These are phyloP conservation scores for Megatriorchis doriae DNA, from an alignment of 2,113 vertebrate genomes.

Conservation along the genomic window DNA sequence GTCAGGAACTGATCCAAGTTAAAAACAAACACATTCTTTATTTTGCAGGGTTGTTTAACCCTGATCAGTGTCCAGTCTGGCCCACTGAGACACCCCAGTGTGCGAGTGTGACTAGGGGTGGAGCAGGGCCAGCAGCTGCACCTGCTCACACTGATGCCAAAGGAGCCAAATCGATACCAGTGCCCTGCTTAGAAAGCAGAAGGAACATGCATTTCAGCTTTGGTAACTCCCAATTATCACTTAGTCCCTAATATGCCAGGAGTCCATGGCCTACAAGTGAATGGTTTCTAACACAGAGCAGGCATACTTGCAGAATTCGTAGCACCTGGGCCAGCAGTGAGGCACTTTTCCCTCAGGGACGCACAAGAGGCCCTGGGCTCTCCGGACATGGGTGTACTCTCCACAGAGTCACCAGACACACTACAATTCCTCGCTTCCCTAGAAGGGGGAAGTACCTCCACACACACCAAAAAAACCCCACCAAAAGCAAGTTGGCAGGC, in stretches of 20 bases:
- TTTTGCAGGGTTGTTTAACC: background rate
- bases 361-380: background rate
- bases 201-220: background rate
- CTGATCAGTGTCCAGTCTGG: background rate
- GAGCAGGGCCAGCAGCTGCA: background rate
- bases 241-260: background rate
- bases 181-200: background rate
- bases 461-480: background rate
- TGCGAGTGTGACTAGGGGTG: accelerated
- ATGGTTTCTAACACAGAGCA: background rate
- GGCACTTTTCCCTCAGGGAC: background rate
- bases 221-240: background rate
- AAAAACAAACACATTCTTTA: background rate
- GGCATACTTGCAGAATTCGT: accelerated
- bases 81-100: background rate
- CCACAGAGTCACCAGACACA: background rate
- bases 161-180: accelerated
- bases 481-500: background rate
- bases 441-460: background rate
- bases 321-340: background rate
- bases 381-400: background rate
- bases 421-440: background rate
- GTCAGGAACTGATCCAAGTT: background rate
- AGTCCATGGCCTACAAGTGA: background rate
- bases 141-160: background rate